Evolutionary conservation across 2,797 vertebrate species (phyloP).

Genomic region (Erpetoichthys calabaricus): DNA sequence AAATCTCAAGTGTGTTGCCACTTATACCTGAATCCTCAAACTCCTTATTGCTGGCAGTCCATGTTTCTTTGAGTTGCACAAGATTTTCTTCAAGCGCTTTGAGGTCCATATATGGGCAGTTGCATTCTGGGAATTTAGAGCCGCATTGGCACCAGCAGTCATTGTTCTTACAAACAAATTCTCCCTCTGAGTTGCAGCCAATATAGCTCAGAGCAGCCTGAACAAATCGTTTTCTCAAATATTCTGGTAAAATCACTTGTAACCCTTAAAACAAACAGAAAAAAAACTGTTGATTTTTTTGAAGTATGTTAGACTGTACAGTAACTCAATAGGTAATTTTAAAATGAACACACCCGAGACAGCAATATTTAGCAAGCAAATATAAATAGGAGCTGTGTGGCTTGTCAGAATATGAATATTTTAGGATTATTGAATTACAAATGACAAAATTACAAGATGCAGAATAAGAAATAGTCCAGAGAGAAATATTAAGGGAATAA

Average conservation of each 20-base stretch:
- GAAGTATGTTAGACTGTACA: too few species aligned
- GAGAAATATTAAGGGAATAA: too few species aligned
- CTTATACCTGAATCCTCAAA: conserved; percentile 88
- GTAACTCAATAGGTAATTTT: too few species aligned
- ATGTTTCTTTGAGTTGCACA: conserved; percentile 70
- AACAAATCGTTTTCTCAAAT: conserved; percentile 77
- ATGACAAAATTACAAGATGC: too few species aligned
- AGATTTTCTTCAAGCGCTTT: conserved; percentile 83
- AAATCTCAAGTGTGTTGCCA: too few species aligned
- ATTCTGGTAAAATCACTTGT: conserved; percentile 78
- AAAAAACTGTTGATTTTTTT: conserved; percentile 4
- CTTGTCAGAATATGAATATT: too few species aligned
- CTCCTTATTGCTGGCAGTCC: conserved; percentile 72
- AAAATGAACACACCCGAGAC: too few species aligned
- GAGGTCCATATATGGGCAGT: conserved; percentile 86
- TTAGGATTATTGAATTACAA: too few species aligned
- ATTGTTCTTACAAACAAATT: conserved; percentile 81
- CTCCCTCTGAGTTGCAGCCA: conserved; percentile 87
- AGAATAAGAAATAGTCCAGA: too few species aligned
- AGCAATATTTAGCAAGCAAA: too few species aligned
- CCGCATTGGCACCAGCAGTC: conserved; percentile 93
- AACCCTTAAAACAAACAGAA: conserved; percentile 52
- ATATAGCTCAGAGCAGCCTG: conserved; percentile 91
- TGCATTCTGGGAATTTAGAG: conserved; percentile 71
- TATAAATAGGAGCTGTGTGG: too few species aligned